Conservation (phyloP, 2,113 vertebrate species). For the Takifugu bimaculatus region DNA sequence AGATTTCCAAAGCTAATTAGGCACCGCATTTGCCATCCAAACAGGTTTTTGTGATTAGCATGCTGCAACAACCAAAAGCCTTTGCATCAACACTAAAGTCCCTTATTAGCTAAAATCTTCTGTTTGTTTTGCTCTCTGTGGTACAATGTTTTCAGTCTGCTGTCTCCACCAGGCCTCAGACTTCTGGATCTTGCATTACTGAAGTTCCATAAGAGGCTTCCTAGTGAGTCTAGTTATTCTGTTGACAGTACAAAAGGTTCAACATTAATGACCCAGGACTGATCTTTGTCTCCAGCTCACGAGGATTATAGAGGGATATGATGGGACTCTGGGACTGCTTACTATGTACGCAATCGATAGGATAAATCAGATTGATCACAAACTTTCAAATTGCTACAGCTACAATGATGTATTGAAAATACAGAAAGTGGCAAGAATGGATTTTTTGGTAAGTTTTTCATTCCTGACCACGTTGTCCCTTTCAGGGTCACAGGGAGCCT, state of each 20-base stretch:
- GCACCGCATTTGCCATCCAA: slow-evolving; percentile 43
- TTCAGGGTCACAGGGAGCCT: too few relatives aligned
- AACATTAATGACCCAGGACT: slow-evolving; percentile 7
- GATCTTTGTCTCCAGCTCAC: slow-evolving; percentile 21
- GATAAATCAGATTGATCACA: not conserved
- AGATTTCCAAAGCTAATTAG: slow-evolving; percentile 54
- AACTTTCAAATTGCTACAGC: too few relatives aligned
- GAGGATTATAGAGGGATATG: slow-evolving; percentile 3
- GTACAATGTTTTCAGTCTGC: not conserved
- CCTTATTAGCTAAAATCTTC: slow-evolving; percentile 18
- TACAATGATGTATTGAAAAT: too few relatives aligned
- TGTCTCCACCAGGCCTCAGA: slow-evolving; percentile 5
- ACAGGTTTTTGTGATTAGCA: slow-evolving; percentile 40
- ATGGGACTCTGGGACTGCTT: not conserved
- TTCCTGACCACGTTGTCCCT: too few relatives aligned
- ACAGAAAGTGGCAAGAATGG: too few relatives aligned
- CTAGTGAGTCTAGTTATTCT: slow-evolving; percentile 7
- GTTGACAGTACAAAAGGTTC: not conserved
- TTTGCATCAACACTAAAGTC: slow-evolving; percentile 1
- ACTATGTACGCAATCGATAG: not conserved
- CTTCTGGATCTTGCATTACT: slow-evolving; percentile 19
- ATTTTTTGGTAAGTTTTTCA: too few relatives aligned
- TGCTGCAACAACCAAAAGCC: slow-evolving; percentile 27
- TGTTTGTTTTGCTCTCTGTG: slow-evolving; percentile 28
- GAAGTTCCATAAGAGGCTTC: slow-evolving; percentile 20